phyloP scores from a whole-genome alignment of 2,113 vertebrate genomes.

The Capra hircus region DNA sequence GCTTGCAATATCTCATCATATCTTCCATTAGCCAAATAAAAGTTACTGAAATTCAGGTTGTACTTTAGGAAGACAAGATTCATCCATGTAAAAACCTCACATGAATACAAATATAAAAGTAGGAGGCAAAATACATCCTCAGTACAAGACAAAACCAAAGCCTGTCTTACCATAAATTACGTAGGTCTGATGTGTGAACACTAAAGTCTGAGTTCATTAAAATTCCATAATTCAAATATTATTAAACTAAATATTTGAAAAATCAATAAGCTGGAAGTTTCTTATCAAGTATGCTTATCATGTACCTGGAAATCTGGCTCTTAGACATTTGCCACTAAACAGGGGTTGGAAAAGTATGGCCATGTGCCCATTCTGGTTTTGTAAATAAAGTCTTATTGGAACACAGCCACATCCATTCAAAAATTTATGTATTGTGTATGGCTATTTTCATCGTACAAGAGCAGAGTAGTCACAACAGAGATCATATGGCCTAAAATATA shows the following conservation, averaged over 20 bases:
- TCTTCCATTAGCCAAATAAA: conserved; percentile 2
- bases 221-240: not conserved
- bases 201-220: not conserved
- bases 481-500: not conserved
- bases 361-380: not conserved
- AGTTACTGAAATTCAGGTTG: not conserved
- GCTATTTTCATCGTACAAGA: not conserved
- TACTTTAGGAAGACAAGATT: not conserved
- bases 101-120: not conserved
- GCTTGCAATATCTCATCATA: not conserved
- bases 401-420: not conserved
- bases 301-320: not conserved
- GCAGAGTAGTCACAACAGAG: not conserved
- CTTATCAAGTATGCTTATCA: not conserved
- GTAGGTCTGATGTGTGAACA: not conserved
- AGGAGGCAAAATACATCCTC: not conserved
- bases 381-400: not conserved
- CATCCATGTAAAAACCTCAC: not conserved
- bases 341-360: not conserved
- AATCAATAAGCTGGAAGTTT: not conserved
- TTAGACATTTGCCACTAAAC: not conserved
- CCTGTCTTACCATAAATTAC: not conserved
- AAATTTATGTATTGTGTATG: not conserved
- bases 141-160: not conserved
- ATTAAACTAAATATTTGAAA: not conserved